Evolutionary conservation across 2,888 invertebrate genomes (phyloP), one percentile per base, ranked within the genome.

Genomic region (Petrophora chlorosata): DNA sequence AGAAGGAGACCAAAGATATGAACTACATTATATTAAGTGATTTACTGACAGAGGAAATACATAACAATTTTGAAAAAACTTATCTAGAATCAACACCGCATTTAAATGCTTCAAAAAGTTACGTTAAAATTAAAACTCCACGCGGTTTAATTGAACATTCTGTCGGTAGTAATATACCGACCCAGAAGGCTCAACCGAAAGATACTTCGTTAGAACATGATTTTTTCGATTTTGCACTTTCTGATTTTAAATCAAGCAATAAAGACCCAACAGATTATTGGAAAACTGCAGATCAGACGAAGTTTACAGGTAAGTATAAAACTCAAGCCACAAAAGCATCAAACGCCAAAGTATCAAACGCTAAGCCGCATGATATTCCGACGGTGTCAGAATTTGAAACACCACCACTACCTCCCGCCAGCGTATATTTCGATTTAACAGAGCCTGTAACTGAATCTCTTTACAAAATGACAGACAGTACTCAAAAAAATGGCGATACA

Each of bases 21-120:
- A 71, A 78, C 38, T 87, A 88, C 51, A 61, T 84, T 3, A 55
- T 88, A 17, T 58, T 89, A n/a, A 68, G 69, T 22, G 73, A 85
- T 60, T 62, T 87, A 38, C 65, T 79, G 61, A 71, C 70, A 5
- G 77, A 79, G 19, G 70, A 75, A 48, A 63, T 77, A 50, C 72
- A 70, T 16, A 76, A 79, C 48, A 77, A 66, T 29, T 74, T 70
- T 46, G 78, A 78, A 55, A 75, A 67, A 3, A 62, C 65, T 5
- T 41, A 54, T 22, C 23, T 48, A 9, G n/a, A n/a, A n/a, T n/a
- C n/a, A n/a, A 56, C 69, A 13, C 59, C 70, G 10, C 2, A 5
- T 2, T 26, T 8, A 1, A 73, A 71, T 23, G 52, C 53, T 19
- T 61, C 62, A 5, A 67, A 53, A 40, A 79, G 63, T 63, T 76